phyloP scores from a whole-genome alignment of 2,888 invertebrate species.

The Cacoxenus indagator region DNA sequence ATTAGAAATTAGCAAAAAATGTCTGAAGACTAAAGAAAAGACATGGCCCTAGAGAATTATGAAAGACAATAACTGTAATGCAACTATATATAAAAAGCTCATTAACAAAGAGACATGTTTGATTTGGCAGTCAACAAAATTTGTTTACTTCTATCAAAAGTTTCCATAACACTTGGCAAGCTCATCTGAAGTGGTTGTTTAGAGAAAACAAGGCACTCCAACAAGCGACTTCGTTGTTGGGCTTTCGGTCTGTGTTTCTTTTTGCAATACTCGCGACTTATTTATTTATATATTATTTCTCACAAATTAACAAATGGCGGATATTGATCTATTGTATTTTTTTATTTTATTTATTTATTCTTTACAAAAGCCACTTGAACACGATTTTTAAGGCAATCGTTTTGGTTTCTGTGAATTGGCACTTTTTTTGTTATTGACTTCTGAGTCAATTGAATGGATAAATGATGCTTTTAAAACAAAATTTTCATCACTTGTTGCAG shows the following conservation, averaged over 20 bases:
- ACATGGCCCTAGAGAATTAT: no score
- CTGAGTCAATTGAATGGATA: no score
- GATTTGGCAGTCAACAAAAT: neutral
- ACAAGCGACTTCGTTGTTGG: neutral
- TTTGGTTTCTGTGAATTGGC: neutral
- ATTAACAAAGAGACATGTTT: neutral
- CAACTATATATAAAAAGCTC: neutral
- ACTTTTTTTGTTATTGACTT: no score
- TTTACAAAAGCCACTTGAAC: neutral
- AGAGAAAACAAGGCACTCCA: neutral
- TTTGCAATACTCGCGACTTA: neutral
- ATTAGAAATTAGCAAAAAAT: no score
- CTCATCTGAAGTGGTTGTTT: no score
- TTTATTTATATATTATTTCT: neutral
- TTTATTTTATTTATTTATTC: neutral
- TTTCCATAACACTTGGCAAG: neutral
- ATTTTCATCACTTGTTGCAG: no score
- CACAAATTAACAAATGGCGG: conserved; percentile 1
- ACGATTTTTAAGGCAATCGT: neutral
- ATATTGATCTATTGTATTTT: neutral
- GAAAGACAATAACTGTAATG: neutral
- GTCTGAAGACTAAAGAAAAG: no score
- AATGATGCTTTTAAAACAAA: no score
- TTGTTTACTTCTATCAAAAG: neutral
- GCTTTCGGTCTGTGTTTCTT: neutral